Evolutionary conservation across 1,140 invertebrate genomes (phyloP).

Genomic region (Drosophila fuyamai): DNA sequence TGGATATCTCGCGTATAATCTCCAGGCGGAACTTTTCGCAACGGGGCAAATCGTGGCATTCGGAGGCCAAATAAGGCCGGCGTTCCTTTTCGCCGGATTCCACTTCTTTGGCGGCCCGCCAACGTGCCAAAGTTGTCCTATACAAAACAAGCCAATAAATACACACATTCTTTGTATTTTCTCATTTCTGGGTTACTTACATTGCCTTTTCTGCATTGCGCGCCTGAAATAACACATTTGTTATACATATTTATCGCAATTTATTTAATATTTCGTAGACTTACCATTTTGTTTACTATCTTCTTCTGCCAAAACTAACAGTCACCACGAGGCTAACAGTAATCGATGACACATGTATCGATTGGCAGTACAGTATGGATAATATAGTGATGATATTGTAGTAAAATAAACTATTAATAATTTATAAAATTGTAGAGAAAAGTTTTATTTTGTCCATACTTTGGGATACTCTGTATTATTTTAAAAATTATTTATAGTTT

Average conservation of each 20-base stretch:
- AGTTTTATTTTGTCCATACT: too few relatives aligned
- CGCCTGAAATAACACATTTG: conserved; percentile 85
- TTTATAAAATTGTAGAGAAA: too few relatives aligned
- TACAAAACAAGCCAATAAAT: conserved; percentile 14
- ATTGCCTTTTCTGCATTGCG: conserved; percentile 94
- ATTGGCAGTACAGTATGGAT: neutral
- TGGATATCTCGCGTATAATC: conserved; percentile 98
- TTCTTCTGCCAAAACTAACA: conserved; percentile 13
- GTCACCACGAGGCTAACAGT: neutral
- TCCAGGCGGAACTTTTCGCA: conserved; percentile 98
- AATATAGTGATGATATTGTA: too few relatives aligned
- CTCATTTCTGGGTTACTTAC: conserved; percentile 87
- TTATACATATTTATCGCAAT: conserved; percentile 12
- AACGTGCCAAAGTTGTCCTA: conserved; percentile 97
- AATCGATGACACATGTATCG: neutral
- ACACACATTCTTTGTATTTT: neutral
- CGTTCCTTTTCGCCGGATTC: conserved; percentile 93
- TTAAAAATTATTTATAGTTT: too few relatives aligned
- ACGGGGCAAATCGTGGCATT: conserved; percentile 95
- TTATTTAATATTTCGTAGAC: conserved; percentile 21
- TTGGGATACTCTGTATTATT: too few relatives aligned
- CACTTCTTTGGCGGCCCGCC: conserved; percentile 96
- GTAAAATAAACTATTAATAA: too few relatives aligned
- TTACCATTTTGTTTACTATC: conserved; percentile 69
- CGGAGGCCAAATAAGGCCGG: conserved; percentile 96